Evolutionary conservation across 2,888 invertebrate species (phyloP).

Genomic region (Thera britannica): DNA sequence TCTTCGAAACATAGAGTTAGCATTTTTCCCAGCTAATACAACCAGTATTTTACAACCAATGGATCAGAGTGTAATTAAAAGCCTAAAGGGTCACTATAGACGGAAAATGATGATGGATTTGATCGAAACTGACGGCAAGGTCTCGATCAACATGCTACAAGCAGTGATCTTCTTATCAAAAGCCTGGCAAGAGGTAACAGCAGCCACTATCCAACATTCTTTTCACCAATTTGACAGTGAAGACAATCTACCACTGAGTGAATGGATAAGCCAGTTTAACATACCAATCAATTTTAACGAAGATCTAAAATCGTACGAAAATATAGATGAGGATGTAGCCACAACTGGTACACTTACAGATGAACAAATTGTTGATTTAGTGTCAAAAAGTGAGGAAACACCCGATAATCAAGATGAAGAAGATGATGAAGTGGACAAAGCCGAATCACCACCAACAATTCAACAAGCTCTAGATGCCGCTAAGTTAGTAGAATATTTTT

Average conservation of each 20-base stretch:
- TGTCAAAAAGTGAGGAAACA: background rate
- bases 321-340: background rate
- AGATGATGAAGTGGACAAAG: background rate
- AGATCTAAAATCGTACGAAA: background rate
- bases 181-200: conserved; percentile 42
- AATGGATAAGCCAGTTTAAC: conserved; percentile 1
- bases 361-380: conserved; percentile 3
- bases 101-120: conserved; percentile 5
- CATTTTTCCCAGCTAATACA: conserved; percentile 44
- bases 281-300: background rate
- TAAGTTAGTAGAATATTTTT: background rate
- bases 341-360: conserved; percentile 1
- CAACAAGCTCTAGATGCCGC: conserved; percentile 1
- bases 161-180: conserved; percentile 39
- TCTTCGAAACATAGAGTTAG: conserved; percentile 48
- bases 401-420: conserved; percentile 1
- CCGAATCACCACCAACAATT: background rate
- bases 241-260: conserved; percentile 1
- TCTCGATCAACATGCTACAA: conserved; percentile 39
- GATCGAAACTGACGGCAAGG: conserved; percentile 36
- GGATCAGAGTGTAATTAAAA: conserved; percentile 6
- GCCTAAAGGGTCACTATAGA: conserved; percentile 8
- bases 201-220: conserved; percentile 40
- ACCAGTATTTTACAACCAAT: conserved; percentile 2
- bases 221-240: conserved; percentile 35